Base-by-base conservation (phyloP, 1,140 invertebrate genomes). In the Drosophila kurseongensis region DNA sequence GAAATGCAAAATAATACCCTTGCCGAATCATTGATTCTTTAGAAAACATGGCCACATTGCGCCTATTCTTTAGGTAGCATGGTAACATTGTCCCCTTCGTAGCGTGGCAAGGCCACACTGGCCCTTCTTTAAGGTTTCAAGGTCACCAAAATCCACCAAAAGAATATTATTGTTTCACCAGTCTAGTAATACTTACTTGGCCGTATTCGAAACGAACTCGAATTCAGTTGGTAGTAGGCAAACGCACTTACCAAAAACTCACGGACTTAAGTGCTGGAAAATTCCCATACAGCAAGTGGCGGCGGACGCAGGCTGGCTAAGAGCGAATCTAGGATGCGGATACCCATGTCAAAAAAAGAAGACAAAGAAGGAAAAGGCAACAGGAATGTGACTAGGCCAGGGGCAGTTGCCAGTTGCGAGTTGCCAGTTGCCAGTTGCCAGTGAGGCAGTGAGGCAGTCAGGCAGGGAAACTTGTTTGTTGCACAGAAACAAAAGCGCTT, bases 401-500 rank as follows among this genome's bases (percentile, higher is more conserved):
- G 48, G 75, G 75, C 79, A 75, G 61, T 55, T 67, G 61, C 36
- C 42, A 67, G 65, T 67, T 59, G 75, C 29, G 29, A 75, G 57
- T 55, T 67, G 61, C 36, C 35, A 67, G 65, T 67, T 59, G 75
- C 68, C 45, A 55, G 58, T 40, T 51, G 44, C 16, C 60, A 65
- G 63, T 67, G n/a, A 51, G 69, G 62, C 62, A 51, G 65, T 52
- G 72, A 12, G 50, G 63, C 62, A 51, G 65, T 52, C 66, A 12
- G 50, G 63, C 68, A 79, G 77, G 75, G 66, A 88, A 86, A 86
- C 83, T 86, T 86, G 83, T 82, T 88, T 86, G 83, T 82, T 86
- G 84, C 83, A 86, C 83, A 88, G 83, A 86, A 82, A 86, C 83
- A 86, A 86, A 86, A 82, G 83, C 83, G 83, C 75, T 86, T 86